Conservation (phyloP, 2,888 invertebrate genomes). For the Apotomis capreana region DNA sequence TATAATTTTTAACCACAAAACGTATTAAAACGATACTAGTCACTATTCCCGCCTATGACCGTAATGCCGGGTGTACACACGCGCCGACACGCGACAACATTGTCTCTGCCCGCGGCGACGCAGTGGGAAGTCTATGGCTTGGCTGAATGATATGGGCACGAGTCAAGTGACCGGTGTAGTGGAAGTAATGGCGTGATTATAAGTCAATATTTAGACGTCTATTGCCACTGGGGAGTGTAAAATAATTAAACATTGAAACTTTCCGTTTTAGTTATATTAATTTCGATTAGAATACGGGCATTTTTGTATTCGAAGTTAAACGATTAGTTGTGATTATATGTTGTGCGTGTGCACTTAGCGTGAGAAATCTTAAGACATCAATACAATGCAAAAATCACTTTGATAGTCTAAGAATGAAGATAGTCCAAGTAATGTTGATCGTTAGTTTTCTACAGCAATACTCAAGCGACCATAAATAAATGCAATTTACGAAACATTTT, state of each 20-base stretch:
- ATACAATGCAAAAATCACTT: no score
- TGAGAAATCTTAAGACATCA: no score
- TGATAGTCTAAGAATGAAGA: no score
- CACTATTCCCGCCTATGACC: conserved; percentile 22
- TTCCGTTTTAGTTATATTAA: no score
- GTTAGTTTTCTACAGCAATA: background rate
- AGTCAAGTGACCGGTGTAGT: conserved; percentile 40
- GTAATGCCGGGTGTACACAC: conserved; percentile 49
- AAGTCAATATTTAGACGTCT: conserved; percentile 28
- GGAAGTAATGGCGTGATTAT: conserved; percentile 32
- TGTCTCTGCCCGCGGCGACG: conserved; percentile 61
- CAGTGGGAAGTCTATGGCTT: conserved; percentile 51
- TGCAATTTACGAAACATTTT: background rate
- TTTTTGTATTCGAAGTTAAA: no score
- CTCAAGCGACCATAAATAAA: background rate
- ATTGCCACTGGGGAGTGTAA: background rate
- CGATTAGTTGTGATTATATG: no score
- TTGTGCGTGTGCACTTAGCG: no score
- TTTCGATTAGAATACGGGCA: no score
- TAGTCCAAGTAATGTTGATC: background rate
- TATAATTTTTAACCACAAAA: conserved; percentile 38
- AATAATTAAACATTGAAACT: conserved; percentile 3
- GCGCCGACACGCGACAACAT: conserved; percentile 61
- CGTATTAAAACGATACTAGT: conserved; percentile 37
- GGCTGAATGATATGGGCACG: conserved; percentile 35